These are phyloP conservation scores for Melanostoma scalare DNA, from an alignment of 2,888 invertebrate species.

Conservation along the genomic window DNA sequence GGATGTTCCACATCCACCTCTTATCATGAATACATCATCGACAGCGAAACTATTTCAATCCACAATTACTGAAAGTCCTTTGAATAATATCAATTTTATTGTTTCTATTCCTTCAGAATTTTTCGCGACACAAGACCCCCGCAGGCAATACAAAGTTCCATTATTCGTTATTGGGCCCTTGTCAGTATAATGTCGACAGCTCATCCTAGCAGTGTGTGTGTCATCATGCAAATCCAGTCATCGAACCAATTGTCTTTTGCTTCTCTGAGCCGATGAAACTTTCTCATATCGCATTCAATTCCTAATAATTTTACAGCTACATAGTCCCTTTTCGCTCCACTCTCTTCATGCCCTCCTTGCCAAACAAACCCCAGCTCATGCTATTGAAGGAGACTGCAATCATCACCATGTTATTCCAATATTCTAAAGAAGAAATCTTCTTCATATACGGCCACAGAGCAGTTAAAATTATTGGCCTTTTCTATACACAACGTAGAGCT, in stretches of 20 bases:
- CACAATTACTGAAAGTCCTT: conserved; percentile 27
- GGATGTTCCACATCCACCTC: too few relatives aligned
- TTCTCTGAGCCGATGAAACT: conserved; percentile 62
- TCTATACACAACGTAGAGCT: conserved; percentile 4
- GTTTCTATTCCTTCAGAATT: conserved; percentile 34
- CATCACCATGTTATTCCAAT: conserved; percentile 18
- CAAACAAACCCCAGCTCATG: conserved; percentile 8
- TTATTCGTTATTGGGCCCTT: conserved; percentile 33
- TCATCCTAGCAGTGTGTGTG: conserved; percentile 14
- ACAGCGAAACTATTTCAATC: not conserved
- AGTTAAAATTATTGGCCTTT: conserved; percentile 54
- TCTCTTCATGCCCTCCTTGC: not conserved
- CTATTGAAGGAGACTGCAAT: conserved; percentile 39
- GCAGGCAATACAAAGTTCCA: conserved; percentile 47
- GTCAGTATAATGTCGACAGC: not conserved
- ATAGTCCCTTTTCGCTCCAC: too few relatives aligned
- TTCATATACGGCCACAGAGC: conserved; percentile 41
- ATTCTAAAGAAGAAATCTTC: conserved; percentile 11
- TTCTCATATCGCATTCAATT: conserved; percentile 55
- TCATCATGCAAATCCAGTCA: conserved; percentile 41
- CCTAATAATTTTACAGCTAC: conserved; percentile 27
- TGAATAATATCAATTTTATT: conserved; percentile 45
- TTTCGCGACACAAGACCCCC: conserved; percentile 38
- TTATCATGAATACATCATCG: too few relatives aligned
- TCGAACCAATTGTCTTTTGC: conserved; percentile 65